Conservation (phyloP, 2,113 vertebrate species). For the Lasiurus cinereus region DNA sequence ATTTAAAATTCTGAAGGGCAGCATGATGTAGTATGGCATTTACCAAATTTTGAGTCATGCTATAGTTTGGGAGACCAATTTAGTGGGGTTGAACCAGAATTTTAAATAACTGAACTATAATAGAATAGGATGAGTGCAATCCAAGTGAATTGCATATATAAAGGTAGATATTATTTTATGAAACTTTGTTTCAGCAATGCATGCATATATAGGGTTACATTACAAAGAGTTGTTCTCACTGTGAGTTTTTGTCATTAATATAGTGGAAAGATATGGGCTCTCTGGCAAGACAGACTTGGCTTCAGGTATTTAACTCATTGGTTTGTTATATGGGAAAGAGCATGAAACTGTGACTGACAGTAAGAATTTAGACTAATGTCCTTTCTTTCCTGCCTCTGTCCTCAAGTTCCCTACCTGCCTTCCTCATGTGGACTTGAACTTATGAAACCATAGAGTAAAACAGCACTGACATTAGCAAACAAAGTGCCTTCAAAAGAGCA, state of each 20-base stretch:
- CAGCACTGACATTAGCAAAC: not conserved
- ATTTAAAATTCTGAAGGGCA: not conserved
- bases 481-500: not conserved
- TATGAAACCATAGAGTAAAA: not conserved
- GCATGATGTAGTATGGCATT: rapidly evolving
- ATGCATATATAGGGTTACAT: not conserved
- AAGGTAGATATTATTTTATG: not conserved
- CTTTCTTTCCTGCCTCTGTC: not conserved
- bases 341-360: not conserved
- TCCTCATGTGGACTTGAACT: not conserved
- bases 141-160: not conserved
- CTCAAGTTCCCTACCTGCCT: not conserved
- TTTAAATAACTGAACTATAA: not conserved
- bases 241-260: not conserved
- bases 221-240: not conserved
- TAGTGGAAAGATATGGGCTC: not conserved
- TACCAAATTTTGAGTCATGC: not conserved
- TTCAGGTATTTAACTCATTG: not conserved
- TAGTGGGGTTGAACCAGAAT: not conserved
- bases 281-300: not conserved
- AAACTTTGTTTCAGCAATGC: not conserved
- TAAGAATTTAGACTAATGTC: not conserved
- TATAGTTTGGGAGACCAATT: not conserved
- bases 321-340: not conserved
- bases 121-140: not conserved